Base-by-base conservation (phyloP, 2,888 invertebrate genomes). In the Agriopis marginaria region DNA sequence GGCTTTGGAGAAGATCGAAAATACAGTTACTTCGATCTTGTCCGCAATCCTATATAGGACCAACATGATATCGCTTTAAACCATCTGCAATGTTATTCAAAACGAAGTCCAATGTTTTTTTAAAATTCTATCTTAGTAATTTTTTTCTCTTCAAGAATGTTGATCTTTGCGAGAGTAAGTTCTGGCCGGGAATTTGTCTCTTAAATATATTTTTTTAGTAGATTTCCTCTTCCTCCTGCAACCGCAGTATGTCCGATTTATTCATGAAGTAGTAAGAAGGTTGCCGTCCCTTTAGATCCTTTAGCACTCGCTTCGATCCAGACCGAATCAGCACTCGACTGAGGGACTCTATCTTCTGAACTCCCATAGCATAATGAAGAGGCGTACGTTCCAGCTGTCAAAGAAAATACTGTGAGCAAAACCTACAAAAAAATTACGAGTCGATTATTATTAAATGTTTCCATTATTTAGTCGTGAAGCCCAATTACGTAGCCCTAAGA, bases 191-290 rank as follows among this genome's bases (percentile, higher is more conserved):
- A 32, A 32, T 32, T 5, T 1, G 32, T 1, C 32, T 32, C 32
- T 3, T 32, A 32, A 32, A 32, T 32, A 8, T 10, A 1, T 10
- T 42, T 55, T 58, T 42, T 85, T 74, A 95, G 83, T 95, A 95
- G 39, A 95, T 93, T 78, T 97, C 96, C 82, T 98, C 98, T 86
- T 98, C 98, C 82, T 98, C 97, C 85, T 97, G 97, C 54, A 98
- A 95, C 73, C 97, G 95, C 72, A 97, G 91, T 81, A 98, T 97
- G 77, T 98, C 98, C 0, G 97, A 97, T 88, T 98, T 98, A 88
- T 98, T 98, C 96, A 98, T 97, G 86, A 97, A 98, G 90, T 98
- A 98, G 89, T 98, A 98, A 49, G 97, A 97, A 0, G 98, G 98
- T 82, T 98, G 98, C 55, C 98, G 95, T 67, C 98, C 98, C 91